phyloP scores from a whole-genome alignment of 1,140 invertebrate genomes.

The Drosophila tropicalis region DNA sequence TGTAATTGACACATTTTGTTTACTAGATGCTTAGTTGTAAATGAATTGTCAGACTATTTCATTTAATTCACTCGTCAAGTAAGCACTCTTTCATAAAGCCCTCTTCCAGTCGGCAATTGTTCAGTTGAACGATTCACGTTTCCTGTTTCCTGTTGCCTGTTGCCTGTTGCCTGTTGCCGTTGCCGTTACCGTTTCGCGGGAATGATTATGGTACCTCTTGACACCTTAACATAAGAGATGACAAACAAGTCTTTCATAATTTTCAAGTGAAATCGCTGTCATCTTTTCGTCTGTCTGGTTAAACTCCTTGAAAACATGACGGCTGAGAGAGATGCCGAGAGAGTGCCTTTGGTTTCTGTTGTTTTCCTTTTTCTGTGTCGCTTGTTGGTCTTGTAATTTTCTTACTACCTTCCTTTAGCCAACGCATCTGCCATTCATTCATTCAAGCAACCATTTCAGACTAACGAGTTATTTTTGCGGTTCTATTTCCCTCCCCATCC shows the following conservation, averaged over 20 bases:
- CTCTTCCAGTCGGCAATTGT: background rate
- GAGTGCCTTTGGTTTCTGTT: conserved; percentile 4
- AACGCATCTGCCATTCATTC: conserved; percentile 24
- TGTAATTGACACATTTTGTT: background rate
- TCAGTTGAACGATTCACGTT: conserved; percentile 12
- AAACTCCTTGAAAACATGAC: conserved; percentile 17
- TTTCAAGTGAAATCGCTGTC: conserved; percentile 44
- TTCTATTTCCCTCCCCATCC: background rate
- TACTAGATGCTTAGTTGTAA: background rate
- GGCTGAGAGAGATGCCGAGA: background rate
- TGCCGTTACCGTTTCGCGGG: conserved; percentile 6
- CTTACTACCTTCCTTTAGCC: background rate
- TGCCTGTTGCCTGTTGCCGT: background rate
- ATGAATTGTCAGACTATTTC: background rate
- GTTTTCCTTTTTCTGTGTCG: no score
- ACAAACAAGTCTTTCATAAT: conserved; percentile 58
- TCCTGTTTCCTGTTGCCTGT: background rate
- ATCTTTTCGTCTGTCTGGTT: conserved; percentile 18
- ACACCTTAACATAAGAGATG: conserved; percentile 40
- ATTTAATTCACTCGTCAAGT: background rate
- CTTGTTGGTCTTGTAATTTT: conserved; percentile 8
- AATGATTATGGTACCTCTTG: conserved; percentile 54
- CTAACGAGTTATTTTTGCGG: conserved; percentile 71
- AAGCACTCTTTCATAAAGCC: background rate
- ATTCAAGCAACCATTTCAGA: conserved; percentile 40